Evolutionary conservation across 1,140 invertebrate genomes (phyloP), one percentile per base, ranked within the genome.

Genomic region (Achroia grisella): DNA sequence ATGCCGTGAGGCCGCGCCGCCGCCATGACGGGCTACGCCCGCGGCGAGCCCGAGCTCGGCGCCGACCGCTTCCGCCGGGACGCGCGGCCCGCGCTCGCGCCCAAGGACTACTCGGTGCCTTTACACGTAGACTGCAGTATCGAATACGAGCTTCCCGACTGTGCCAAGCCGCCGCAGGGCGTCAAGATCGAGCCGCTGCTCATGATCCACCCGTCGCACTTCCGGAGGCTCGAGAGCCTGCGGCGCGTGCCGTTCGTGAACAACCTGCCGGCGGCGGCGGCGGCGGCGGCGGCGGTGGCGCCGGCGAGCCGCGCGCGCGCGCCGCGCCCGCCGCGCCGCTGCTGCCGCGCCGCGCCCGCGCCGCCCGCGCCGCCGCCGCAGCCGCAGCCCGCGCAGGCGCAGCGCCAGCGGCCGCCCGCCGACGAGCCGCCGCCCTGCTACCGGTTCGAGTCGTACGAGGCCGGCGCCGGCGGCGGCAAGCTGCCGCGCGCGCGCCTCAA

Each of bases 121-220:
- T 86, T 94, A 69, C 92, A 93, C 85, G 93, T 94, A 54, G 93
- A 94, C 77, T 94, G 93, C 86, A 94, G 92, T 86, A 93, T 94
- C 46, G 93, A 94, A 81, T 94, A 94, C 87, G 93, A 94, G 83
- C 86, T 94, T 63, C 93, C 93, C 44, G 93, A 93, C 64, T 91
- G 93, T 75, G 92, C 93, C 23, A 93, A 93, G 73, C 93, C 93
- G 46, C 93, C 93, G 49, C 90, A 91, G 56, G 92, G 92, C 17
- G 91, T 91, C 50, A 88, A 90, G 44, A 89, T 90, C 56, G 93
- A 93, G 69, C 93, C 93, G 13, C 86, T 94, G 56, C 88, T 94
- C 39, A 94, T 94, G 92, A 94, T 94, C 71, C 93, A 94, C 86
- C 93, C 93, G n/a, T 94, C 92, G 62, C 93, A 93, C 76, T 94